Evolutionary conservation across 2,888 invertebrate species (phyloP), one percentile per base, ranked within the genome.

Genomic region (Drosophila longiperda): DNA sequence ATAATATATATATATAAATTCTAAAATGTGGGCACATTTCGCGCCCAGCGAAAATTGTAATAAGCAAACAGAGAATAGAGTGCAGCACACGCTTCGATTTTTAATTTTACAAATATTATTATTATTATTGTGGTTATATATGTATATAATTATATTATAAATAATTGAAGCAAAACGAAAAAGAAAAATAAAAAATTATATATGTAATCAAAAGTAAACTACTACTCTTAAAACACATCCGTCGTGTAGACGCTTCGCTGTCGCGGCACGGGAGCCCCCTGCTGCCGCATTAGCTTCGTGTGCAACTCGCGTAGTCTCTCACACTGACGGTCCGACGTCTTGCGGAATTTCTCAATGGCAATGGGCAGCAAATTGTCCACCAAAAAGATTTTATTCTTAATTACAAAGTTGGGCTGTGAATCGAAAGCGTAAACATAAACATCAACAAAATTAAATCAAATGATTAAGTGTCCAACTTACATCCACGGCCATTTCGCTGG

Each of bases 211-310:
- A 91, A 91, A 87, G 75, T 60, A 69, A 59, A 32, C 33, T 57
- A 26, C 40, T 57, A 36, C 26, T 66, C 34, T 83, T 92, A 93
- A 53, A 93, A 90, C 7, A 93, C 91, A 84, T 93, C 93, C 4
- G 93, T 93, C 78, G 92, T 92, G 69, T 93, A 93, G 60, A 93
- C 90, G 78, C 91, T 93, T 15, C 93, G 90, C 64, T 93, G 93
- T 32, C 92, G 93, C 2, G 93, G 93, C 73, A 91, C 83, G 3
- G 93, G 93, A 6, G 91, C 89, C 5, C 83, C 90, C 29, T 90
- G 91, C 32, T 90, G 82, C 0, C 89, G 79, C 2, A 92, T 75
- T 20, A 82, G 68, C 66, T 91, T 87, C 17, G 91, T 73, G 63
- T 91, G 88, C 42, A 93, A 71, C 26, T 90, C 91, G 7, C 83